Conservation (phyloP, 2,113 vertebrate genomes). For the Mixornis gularis region DNA sequence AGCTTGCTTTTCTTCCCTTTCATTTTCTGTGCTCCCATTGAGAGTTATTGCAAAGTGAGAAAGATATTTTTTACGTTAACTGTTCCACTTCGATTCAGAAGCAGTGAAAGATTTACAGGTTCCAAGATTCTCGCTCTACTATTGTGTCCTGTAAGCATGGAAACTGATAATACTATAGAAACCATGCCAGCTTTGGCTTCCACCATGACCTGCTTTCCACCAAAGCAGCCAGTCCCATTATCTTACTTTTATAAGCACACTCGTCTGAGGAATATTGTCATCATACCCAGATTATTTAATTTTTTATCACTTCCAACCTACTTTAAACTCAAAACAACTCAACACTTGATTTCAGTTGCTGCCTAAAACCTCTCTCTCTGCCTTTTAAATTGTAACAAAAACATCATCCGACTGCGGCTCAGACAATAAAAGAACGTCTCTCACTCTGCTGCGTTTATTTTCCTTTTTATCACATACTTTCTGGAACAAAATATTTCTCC, state of each 20-base stretch:
- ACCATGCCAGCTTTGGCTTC: conserved; percentile 41
- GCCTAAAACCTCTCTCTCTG: neutral
- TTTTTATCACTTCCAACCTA: conserved; percentile 22
- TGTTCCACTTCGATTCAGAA: conserved; percentile 12
- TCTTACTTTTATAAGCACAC: conserved; percentile 6
- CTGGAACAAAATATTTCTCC: neutral
- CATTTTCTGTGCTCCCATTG: neutral
- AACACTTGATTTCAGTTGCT: neutral
- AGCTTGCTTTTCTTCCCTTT: conserved; percentile 4
- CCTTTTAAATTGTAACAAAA: neutral
- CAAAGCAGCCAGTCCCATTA: conserved; percentile 8
- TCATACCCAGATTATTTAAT: neutral
- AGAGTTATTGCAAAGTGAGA: conserved; percentile 61
- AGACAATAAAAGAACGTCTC: neutral
- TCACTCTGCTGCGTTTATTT: neutral
- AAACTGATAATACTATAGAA: conserved; percentile 53
- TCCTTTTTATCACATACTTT: neutral
- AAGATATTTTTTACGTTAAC: conserved; percentile 55
- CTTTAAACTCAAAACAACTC: neutral
- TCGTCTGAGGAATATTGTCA: neutral
- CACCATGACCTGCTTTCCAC: conserved; percentile 43
- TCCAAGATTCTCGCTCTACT: conserved; percentile 23
- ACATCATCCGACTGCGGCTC: neutral
- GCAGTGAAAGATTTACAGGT: conserved; percentile 68
- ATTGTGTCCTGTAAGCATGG: conserved; percentile 55